Percentiles rank a stretch among this genome's conserved stretches.
These are phyloP conservation scores for Hassar affinis DNA, from an alignment of 2,113 vertebrate genomes.

Conservation along the genomic window DNA sequence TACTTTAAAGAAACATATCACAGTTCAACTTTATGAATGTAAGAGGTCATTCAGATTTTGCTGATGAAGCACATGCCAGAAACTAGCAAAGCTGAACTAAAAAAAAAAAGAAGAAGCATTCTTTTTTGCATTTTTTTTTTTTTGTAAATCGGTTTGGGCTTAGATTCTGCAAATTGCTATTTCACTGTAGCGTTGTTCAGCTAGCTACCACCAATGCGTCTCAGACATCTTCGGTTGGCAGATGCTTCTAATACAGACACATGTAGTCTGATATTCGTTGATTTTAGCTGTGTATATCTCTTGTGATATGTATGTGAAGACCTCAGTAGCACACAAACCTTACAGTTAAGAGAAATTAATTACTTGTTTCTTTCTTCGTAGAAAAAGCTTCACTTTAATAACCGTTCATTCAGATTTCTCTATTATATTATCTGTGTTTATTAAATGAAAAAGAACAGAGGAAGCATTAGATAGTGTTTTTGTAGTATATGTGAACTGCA, in stretches of 20 bases:
- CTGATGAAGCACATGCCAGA: constrained; percentile 5
- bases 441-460: background rate
- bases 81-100: constrained; percentile 1
- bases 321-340: background rate
- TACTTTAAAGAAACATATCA: constrained; percentile 1
- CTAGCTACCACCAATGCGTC: background rate
- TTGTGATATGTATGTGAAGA: background rate
- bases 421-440: background rate
- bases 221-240: background rate
- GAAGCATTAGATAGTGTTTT: background rate
- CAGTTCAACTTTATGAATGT: background rate
- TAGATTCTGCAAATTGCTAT: background rate
- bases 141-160: background rate
- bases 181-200: background rate
- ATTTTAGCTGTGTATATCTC: constrained; percentile 1
- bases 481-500: background rate
- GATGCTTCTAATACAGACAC: background rate
- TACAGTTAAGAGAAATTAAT: background rate
- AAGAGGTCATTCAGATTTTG: constrained; percentile 35
- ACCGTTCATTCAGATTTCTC: background rate
- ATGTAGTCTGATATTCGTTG: background rate
- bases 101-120: background rate
- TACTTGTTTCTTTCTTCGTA: background rate
- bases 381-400: background rate
- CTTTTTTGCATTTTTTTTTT: background rate